phyloP scores from a whole-genome alignment of 2,888 invertebrate species.

The Muschampia plurimacula region DNA sequence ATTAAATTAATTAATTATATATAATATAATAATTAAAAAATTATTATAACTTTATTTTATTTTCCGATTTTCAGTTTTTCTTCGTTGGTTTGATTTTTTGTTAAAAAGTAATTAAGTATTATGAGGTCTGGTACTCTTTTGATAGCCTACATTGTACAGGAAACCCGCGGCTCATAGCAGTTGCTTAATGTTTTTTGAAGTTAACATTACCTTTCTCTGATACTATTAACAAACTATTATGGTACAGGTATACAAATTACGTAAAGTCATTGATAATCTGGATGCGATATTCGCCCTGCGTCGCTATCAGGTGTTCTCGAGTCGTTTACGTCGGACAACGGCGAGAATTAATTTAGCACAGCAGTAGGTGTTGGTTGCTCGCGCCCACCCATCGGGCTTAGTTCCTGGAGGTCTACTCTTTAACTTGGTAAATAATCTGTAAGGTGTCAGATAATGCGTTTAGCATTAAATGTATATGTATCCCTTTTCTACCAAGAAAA shows the following conservation, averaged over 20 bases:
- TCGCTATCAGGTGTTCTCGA: not conserved
- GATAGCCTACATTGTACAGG: no score
- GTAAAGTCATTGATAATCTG: constrained; percentile 10
- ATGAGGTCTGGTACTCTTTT: no score
- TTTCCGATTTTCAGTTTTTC: no score
- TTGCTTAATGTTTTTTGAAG: no score
- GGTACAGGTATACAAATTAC: not conserved
- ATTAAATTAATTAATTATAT: no score
- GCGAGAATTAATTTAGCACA: constrained; percentile 23
- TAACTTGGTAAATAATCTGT: not conserved
- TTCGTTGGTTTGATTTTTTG: no score
- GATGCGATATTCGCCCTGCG: not conserved
- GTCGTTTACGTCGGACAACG: constrained; percentile 10
- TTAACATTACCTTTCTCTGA: not conserved
- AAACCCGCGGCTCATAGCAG: no score
- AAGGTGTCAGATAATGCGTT: not conserved
- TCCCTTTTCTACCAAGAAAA: no score
- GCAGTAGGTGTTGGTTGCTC: constrained; percentile 5
- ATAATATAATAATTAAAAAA: no score
- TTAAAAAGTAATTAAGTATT: no score
- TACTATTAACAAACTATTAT: not conserved
- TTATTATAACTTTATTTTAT: no score
- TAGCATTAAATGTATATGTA: no score
- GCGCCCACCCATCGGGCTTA: constrained; percentile 13
- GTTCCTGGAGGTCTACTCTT: constrained; percentile 19